These are phyloP conservation scores for Gonatopus flavifemur DNA, from an alignment of 1,140 invertebrate species.

Conservation along the genomic window DNA sequence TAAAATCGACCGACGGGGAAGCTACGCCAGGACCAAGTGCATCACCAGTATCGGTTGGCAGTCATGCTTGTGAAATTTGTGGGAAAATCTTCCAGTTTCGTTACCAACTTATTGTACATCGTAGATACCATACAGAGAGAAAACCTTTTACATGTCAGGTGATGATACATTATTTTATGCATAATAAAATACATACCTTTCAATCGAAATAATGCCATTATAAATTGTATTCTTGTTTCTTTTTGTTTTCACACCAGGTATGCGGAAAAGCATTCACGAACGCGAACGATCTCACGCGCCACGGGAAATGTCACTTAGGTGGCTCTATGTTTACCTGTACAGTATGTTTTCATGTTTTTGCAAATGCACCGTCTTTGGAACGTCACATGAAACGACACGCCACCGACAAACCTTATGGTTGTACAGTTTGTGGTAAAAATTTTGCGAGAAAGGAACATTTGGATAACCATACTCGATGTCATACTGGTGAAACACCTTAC, in stretches of 20 bases:
- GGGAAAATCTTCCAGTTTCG: constrained; percentile 83
- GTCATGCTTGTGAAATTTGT: constrained; percentile 79
- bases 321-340: constrained; percentile 74
- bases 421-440: constrained; percentile 81
- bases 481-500: constrained; percentile 83
- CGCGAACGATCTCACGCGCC: constrained; percentile 73
- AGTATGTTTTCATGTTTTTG: constrained; percentile 75
- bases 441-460: constrained; percentile 85
- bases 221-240: not conserved
- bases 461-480: constrained; percentile 79
- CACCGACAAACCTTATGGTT: constrained; percentile 80
- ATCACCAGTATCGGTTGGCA: constrained; percentile 61
- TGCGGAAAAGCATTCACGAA: constrained; percentile 80
- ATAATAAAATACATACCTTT: not conserved
- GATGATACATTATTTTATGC: not conserved
- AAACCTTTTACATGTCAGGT: constrained; percentile 83
- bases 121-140: constrained; percentile 80
- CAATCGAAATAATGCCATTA: not conserved
- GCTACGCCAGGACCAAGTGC: constrained; percentile 57
- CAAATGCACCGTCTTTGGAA: constrained; percentile 70
- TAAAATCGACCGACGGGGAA: constrained; percentile 58
- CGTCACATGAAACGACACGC: constrained; percentile 76
- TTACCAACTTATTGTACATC: constrained; percentile 82
- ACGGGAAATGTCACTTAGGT: constrained; percentile 80
- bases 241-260: constrained; percentile 52